Evolutionary conservation across 2,888 invertebrate species (phyloP).

Genomic region (Ophraella communa): DNA sequence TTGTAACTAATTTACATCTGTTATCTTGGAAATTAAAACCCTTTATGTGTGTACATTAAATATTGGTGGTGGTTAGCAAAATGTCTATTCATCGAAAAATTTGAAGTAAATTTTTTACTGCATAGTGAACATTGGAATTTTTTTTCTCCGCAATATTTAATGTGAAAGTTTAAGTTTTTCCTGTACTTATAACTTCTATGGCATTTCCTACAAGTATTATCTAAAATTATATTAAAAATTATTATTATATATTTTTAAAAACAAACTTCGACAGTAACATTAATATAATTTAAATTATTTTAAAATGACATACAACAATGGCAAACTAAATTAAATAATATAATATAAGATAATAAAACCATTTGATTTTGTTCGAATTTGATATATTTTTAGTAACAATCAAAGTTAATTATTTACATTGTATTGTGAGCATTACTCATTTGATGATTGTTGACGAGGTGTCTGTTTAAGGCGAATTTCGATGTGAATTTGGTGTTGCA

Average conservation of each 20-base stretch:
- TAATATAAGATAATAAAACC: too few species aligned
- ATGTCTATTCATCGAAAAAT: neutral
- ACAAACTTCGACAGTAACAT: too few species aligned
- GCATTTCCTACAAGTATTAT: slow-evolving; percentile 3
- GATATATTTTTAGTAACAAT: neutral
- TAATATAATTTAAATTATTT: too few species aligned
- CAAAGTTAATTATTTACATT: neutral
- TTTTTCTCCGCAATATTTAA: slow-evolving; percentile 33
- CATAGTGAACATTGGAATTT: neutral
- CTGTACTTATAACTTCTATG: slow-evolving; percentile 69
- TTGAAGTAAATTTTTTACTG: neutral
- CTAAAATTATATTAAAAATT: neutral
- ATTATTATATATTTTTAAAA: neutral
- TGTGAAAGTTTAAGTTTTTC: slow-evolving; percentile 62
- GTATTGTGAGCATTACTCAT: neutral
- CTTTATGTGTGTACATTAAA: neutral
- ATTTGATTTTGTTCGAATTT: neutral
- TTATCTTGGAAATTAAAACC: too few species aligned
- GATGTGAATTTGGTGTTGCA: neutral
- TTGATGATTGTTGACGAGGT: neutral
- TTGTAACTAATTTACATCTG: too few species aligned
- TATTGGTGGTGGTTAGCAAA: neutral
- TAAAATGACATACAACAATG: too few species aligned
- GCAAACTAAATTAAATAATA: too few species aligned
- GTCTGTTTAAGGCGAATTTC: neutral